Evolutionary conservation across 2,113 vertebrate species (phyloP).

Genomic region (Callaeas wilsoni): DNA sequence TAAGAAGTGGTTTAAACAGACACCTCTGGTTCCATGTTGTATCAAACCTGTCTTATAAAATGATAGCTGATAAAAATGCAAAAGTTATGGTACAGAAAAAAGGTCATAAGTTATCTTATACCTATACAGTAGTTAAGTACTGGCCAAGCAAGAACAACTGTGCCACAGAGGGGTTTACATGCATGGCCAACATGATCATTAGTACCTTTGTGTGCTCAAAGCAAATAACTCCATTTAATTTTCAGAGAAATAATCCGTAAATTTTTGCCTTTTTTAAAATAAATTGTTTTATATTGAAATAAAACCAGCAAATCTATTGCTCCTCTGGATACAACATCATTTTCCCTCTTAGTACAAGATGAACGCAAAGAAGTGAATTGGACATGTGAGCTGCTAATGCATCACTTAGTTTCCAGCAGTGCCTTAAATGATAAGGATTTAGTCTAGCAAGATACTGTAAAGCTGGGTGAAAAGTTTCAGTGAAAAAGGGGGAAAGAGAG

Average conservation of each 20-base stretch:
- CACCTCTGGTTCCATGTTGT: not conserved
- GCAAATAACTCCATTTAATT: not conserved
- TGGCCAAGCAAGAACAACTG: not conserved
- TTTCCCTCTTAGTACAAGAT: not conserved
- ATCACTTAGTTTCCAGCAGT: not conserved
- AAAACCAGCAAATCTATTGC: not conserved
- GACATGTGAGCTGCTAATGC: not conserved
- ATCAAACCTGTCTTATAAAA: not conserved
- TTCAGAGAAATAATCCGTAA: not conserved
- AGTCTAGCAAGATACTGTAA: not conserved
- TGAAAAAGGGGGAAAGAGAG: not conserved
- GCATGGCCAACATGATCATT: not conserved
- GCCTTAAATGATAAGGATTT: not conserved
- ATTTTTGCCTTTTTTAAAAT: not conserved
- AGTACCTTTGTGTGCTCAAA: not conserved
- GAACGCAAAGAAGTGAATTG: not conserved
- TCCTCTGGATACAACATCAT: not conserved
- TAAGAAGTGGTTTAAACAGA: not conserved
- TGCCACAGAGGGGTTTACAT: not conserved
- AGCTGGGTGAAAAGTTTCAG: not conserved
- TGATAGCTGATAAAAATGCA: not conserved
- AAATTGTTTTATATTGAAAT: not conserved
- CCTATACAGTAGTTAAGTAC: not conserved
- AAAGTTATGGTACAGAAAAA: not conserved
- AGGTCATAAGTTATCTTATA: not conserved